Evolutionary conservation across 37 sponge, comb jelly and placozoan species (phyloP), one percentile per base, ranked within the genome.

Genomic region (Bolinopsis microptera): DNA sequence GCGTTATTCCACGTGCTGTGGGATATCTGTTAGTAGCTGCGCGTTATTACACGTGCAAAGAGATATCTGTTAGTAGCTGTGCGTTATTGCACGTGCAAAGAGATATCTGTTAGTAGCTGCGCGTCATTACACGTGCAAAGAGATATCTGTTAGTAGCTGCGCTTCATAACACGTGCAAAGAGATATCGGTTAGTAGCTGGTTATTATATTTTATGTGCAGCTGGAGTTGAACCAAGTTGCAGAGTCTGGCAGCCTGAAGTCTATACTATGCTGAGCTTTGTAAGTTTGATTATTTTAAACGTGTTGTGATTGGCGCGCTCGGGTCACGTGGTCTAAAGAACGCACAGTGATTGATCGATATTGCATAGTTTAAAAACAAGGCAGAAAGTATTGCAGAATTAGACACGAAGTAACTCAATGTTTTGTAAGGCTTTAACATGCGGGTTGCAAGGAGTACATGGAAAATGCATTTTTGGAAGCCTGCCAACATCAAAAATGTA

Each of bases 1-100:
- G 97, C 96, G 95, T 98, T 98, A 67, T 95, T 94, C 97, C 97
- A 98, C 32, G 99, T 98, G 18, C 98, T 97, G 82, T 18, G 68
- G n/a, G 18, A 32, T 72, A 0, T 93, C 93, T 69, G 96, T 96
- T 0, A 96, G 96, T 34, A 98, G 41, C 93, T 95, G 96, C 38
- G 97, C 96, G 95, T 98, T 98, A 67, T 95, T 94, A 96, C 97
- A 98, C n/a, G 99, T 31, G 32, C 37, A 34, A 22, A 28, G 82
- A 80, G 24, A 28, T 8, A n/a, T 72, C 61, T 48, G 61, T 48
- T 5, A 48, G 61, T 18, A 48, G 61, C 13, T 48, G 5, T 36
- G 97, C 9, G 61, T 48, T 48, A 48, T 39, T 97, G 96, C 86
- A 97, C 69, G 72, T 96, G 93, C 30, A 68, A 33, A 22, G 97